Percentiles rank a stretch among this genome's conserved stretches.
phyloP scores from a whole-genome alignment of 2,888 invertebrate species.

The Operophtera brumata region DNA sequence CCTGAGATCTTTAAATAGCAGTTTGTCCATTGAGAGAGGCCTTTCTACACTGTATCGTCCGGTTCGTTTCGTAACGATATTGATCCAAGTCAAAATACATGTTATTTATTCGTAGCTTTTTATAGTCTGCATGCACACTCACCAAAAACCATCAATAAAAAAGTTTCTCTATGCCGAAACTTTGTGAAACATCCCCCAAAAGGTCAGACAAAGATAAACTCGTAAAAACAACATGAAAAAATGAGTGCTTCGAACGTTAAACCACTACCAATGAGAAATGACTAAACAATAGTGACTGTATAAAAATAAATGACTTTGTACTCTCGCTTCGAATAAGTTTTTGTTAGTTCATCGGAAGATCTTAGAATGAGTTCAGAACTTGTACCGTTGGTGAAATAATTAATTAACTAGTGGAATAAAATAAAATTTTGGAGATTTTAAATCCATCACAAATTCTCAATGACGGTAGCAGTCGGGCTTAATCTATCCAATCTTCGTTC shows the following conservation, averaged over 20 bases:
- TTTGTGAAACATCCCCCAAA: slow-evolving; percentile 10
- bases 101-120: not conserved
- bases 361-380: slow-evolving; percentile 70
- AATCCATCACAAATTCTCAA: no score
- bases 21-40: no score
- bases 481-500: no score
- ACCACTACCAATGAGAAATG: slow-evolving; percentile 63
- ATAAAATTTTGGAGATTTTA: not conserved
- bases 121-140: not conserved
- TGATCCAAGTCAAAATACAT: no score
- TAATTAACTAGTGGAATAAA: slow-evolving; percentile 9
- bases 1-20: no score
- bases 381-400: slow-evolving; percentile 33
- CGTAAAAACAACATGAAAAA: slow-evolving; percentile 19
- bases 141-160: slow-evolving; percentile 14
- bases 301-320: slow-evolving; percentile 73
- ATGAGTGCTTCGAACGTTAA: slow-evolving; percentile 34
- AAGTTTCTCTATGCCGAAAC: slow-evolving; percentile 8
- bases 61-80: no score
- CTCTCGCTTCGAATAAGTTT: slow-evolving; percentile 70
- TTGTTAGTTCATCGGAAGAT: slow-evolving; percentile 77
- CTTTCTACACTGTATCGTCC: no score
- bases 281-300: slow-evolving; percentile 72
- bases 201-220: slow-evolving; percentile 21
- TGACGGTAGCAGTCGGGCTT: no score